Base-by-base conservation (phyloP, 2,113 vertebrate species). In the Melospiza georgiana region DNA sequence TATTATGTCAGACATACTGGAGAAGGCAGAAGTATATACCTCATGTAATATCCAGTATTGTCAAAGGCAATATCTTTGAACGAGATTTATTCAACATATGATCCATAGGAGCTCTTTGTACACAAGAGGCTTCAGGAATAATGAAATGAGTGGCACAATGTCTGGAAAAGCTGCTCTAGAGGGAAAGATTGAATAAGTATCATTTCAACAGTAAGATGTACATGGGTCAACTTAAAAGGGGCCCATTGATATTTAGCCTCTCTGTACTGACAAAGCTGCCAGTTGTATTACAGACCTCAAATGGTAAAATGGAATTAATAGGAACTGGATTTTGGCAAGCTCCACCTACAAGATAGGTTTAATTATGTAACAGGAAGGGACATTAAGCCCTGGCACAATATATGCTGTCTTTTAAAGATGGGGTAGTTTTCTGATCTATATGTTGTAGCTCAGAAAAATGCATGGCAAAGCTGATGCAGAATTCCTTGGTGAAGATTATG, bases 161-260 rank as follows among this genome's bases (percentile, higher is more conserved):
- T 90, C 51, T 77, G 43, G 55, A 82, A 93, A 89, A 96, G 28
- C 51, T 89, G 19, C 35, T 90, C 65, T 87, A 73, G 62, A 80
- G 74, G 28, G 55, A 77, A 93, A 80, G 51, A 24, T 18, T 48
- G 72, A 83, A 30, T 77, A 86, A 69, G 59, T 76, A n/a, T 67
- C 2, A 35, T 55, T 75, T 63, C 48, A 68, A 37, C 11, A 59
- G 19, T 72, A 49, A 66, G n/a, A 65, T 79, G 44, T 33, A 57
- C 44, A 23, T 75, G 31, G 11, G 39, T 76, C 61, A 77, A 1
- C 48, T 71, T 78, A 46, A 74, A 89, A 78, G 30, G 25, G 28
- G 1, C 59, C 20, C 59, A 5, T 35, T 63, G 57, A 18, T 93
- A 23, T 18, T 91, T 81, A 86, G n/a, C n/a, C 85, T 83, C 13